phyloP scores from a whole-genome alignment of 2,888 invertebrate species.

The Dasypogon diadema region DNA sequence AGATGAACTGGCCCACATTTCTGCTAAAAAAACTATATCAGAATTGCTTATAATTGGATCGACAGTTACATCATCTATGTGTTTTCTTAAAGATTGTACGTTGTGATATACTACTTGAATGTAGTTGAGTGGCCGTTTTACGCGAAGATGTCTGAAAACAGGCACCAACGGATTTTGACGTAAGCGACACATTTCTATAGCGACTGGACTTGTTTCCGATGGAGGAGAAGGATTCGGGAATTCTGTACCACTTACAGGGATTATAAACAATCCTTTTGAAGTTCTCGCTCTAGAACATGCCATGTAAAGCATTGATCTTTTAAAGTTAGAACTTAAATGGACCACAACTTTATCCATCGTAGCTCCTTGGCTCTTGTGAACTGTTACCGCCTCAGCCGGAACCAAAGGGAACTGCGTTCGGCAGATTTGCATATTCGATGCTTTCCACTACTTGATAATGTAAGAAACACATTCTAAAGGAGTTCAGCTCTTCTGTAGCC shows the following conservation, averaged over 20 bases:
- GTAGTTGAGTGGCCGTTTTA: neutral
- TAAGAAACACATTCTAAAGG: neutral
- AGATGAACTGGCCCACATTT: no score
- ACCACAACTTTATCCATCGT: neutral
- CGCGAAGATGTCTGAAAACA: neutral
- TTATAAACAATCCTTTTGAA: neutral
- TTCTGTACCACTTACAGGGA: neutral
- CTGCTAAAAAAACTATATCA: no score
- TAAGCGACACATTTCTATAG: constrained; percentile 1
- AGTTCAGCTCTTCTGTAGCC: neutral
- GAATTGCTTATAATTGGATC: no score
- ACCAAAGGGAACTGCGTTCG: neutral
- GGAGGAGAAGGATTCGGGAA: neutral
- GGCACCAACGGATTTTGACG: neutral
- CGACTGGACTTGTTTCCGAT: neutral
- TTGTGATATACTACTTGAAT: no score
- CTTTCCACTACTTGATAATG: neutral
- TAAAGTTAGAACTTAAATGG: neutral
- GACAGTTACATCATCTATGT: no score
- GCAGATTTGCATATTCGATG: neutral
- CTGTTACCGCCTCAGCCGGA: neutral
- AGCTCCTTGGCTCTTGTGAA: neutral
- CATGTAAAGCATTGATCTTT: neutral
- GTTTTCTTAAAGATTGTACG: no score
- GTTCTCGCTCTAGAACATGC: neutral